A percentile compares a stretch with the other conserved stretches of the same genome.
Evolutionary conservation across 1,140 invertebrate genomes (phyloP).

Genomic region (Zaprionus ghesquierei): DNA sequence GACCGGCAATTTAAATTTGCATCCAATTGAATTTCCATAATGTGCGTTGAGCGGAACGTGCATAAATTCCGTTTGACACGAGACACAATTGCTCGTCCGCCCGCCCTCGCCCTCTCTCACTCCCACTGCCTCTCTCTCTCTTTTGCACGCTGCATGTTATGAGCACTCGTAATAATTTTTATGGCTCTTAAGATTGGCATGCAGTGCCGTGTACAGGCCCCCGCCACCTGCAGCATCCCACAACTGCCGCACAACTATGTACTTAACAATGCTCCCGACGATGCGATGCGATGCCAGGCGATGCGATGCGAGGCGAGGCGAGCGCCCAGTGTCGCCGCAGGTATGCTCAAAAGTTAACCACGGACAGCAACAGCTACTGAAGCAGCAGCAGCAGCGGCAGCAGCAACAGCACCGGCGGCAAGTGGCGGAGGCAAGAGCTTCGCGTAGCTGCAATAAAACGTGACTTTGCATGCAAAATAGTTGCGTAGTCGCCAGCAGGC

Average conservation of each 20-base stretch:
- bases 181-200: conserved; percentile 71
- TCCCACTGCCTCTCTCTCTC: background rate
- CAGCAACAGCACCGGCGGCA: background rate
- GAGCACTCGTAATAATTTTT: conserved; percentile 75
- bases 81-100: conserved; percentile 18
- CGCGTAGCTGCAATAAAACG: conserved; percentile 75
- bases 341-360: conserved; percentile 74
- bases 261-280: conserved; percentile 25
- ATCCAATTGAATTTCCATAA: conserved; percentile 76
- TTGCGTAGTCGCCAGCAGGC: conserved; percentile 60
- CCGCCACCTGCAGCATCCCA: background rate
- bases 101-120: background rate
- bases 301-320: too few species aligned
- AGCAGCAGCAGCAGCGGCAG: conserved; percentile 5
- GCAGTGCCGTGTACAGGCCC: conserved; percentile 26
- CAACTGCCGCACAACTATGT: conserved; percentile 1
- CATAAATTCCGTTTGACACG: conserved; percentile 73
- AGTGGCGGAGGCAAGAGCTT: conserved; percentile 34
- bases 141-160: conserved; percentile 48
- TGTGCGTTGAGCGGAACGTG: conserved; percentile 62
- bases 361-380: conserved; percentile 24
- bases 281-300: too few species aligned
- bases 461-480: conserved; percentile 80
- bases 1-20: conserved; percentile 70
- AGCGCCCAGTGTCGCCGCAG: conserved; percentile 48